Evolutionary conservation across 2,888 invertebrate genomes (phyloP).

Genomic region (Andrena hattorfiana): DNA sequence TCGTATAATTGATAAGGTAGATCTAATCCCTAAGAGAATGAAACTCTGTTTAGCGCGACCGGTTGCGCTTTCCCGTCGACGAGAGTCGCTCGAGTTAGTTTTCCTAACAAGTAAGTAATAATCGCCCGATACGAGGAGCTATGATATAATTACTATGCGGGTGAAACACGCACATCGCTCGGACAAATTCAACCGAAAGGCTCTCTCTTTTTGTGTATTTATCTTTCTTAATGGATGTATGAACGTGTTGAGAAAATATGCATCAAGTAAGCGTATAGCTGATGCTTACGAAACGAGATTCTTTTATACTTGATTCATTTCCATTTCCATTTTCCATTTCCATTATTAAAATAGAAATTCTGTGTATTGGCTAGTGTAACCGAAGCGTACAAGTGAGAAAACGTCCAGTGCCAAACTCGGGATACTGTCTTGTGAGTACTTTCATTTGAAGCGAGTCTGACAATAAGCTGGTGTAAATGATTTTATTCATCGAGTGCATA

Average conservation of each 20-base stretch:
- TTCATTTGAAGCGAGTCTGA: conserved; percentile 75
- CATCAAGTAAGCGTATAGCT: conserved; percentile 53
- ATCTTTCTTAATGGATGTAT: conserved; percentile 45
- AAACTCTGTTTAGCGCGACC: background rate
- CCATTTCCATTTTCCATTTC: too few species aligned
- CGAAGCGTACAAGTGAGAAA: conserved; percentile 61
- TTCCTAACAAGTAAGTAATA: conserved; percentile 17
- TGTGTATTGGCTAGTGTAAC: conserved; percentile 45
- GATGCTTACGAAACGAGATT: conserved; percentile 48
- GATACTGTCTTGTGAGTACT: conserved; percentile 65
- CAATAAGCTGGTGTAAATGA: conserved; percentile 78
- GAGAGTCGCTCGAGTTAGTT: too few species aligned
- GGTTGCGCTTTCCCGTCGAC: conserved; percentile 1
- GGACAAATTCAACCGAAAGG: conserved; percentile 43
- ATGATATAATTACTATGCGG: conserved; percentile 69
- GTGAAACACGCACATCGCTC: conserved; percentile 76
- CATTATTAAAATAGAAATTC: conserved; percentile 15
- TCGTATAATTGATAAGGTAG: conserved; percentile 54
- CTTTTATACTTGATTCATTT: conserved; percentile 1
- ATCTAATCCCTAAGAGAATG: conserved; percentile 29
- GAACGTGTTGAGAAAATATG: conserved; percentile 45
- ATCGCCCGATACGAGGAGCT: conserved; percentile 25
- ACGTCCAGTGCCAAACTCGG: conserved; percentile 82
- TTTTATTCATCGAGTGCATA: conserved; percentile 68
- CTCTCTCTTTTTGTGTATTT: conserved; percentile 47